Percentiles rank a stretch among this genome's conserved stretches.
phyloP scores from a whole-genome alignment of 2,797 vertebrate species.

The Enteromius mattozi region DNA sequence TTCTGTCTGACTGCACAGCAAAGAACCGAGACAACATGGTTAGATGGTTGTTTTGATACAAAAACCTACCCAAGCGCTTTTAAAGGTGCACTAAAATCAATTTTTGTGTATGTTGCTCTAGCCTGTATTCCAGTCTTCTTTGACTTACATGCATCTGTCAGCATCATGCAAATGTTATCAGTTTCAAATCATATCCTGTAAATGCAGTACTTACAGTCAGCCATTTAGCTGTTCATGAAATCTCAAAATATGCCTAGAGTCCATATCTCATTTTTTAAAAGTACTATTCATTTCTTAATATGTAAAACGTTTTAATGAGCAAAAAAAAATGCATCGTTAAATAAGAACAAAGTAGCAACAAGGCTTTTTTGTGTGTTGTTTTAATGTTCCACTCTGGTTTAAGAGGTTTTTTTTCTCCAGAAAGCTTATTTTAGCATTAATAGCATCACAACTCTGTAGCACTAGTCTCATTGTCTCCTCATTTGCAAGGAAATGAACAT shows the following conservation, averaged over 20 bases:
- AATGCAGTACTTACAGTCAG: neutral
- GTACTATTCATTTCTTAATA: neutral
- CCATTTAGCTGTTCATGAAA: neutral
- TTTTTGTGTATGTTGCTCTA: neutral
- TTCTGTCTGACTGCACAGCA: slow-evolving; percentile 41
- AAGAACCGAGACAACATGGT: slow-evolving; percentile 20
- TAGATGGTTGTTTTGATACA: slow-evolving; percentile 34
- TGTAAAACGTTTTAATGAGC: neutral
- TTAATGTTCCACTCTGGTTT: slow-evolving; percentile 4
- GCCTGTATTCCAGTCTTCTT: neutral
- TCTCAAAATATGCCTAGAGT: neutral
- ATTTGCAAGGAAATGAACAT: slow-evolving; percentile 47
- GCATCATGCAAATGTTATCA: slow-evolving; percentile 3
- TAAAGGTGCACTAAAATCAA: neutral
- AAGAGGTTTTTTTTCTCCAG: neutral
- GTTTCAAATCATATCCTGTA: neutral
- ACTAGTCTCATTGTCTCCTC: slow-evolving; percentile 9
- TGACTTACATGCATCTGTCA: neutral
- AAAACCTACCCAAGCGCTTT: slow-evolving; percentile 5
- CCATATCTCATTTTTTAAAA: neutral
- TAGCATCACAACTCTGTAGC: slow-evolving; percentile 19
- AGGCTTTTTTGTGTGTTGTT: neutral
- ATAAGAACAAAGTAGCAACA: neutral
- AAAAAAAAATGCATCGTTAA: neutral
- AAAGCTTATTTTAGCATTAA: slow-evolving; percentile 30